Percentiles rank a stretch among this genome's conserved stretches.
Conservation (phyloP, 2,113 vertebrate species). For the Chelonoidis abingdonii region DNA sequence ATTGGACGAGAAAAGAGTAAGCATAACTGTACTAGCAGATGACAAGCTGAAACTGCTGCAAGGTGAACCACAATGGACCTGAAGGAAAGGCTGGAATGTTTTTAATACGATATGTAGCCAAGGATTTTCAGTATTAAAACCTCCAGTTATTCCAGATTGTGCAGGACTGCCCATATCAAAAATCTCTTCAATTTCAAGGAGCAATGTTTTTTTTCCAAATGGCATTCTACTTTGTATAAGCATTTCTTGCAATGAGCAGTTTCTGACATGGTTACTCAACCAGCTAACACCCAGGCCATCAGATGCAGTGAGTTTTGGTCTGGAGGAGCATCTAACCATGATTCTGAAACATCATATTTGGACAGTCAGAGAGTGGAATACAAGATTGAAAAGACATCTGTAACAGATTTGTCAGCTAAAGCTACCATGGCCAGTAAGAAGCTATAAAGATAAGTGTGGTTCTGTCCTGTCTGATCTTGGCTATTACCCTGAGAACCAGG, state of each 20-base stretch:
- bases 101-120: neutral
- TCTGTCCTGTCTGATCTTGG: neutral
- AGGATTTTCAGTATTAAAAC: neutral
- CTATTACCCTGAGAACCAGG: neutral
- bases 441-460: no score
- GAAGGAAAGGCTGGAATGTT: neutral
- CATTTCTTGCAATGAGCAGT: neutral
- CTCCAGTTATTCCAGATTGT: neutral
- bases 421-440: no score
- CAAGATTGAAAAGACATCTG: no score
- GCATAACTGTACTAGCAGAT: neutral
- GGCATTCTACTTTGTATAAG: neutral
- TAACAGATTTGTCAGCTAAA: no score
- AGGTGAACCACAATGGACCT: neutral
- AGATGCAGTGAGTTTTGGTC: neutral
- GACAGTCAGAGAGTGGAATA: neutral
- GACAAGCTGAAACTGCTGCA: neutral
- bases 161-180: neutral
- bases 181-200: neutral
- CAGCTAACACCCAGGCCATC: neutral
- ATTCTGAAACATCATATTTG: neutral
- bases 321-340: neutral
- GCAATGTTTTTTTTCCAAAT: neutral
- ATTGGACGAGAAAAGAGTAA: neutral
- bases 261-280: neutral